Percentiles rank a stretch among this genome's conserved stretches.
Conservation (phyloP, 2,888 invertebrate species). For the Metellina segmentata region DNA sequence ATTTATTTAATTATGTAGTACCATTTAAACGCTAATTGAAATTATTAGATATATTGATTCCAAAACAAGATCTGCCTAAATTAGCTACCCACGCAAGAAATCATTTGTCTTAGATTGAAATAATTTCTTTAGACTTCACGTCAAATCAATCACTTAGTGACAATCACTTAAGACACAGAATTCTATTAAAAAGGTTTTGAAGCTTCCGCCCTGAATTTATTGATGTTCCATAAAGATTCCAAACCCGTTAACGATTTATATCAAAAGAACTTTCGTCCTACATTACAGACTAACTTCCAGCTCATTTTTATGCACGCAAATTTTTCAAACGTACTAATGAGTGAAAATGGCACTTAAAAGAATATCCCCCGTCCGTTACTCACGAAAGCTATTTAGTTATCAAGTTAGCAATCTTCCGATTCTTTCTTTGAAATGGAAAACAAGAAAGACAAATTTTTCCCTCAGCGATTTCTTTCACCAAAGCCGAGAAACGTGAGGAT, state of each 20-base stretch:
- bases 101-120: too few species aligned
- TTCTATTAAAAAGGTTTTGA: not conserved
- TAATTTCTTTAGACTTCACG: too few species aligned
- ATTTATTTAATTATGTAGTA: too few species aligned
- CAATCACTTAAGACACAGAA: not conserved
- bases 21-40: too few species aligned
- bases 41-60: too few species aligned
- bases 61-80: too few species aligned
- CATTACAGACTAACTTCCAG: not conserved
- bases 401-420: not conserved
- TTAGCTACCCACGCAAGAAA: too few species aligned
- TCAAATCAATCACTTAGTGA: too few species aligned
- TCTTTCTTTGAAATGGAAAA: not conserved
- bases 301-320: not conserved
- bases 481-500: not conserved
- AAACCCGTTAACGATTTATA: not conserved
- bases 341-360: not conserved
- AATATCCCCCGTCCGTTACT: not conserved
- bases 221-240: not conserved
- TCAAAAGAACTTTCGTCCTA: not conserved
- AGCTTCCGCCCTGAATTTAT: not conserved
- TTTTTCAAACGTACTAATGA: not conserved
- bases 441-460: not conserved
- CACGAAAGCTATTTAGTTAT: not conserved
- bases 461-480: not conserved